A percentile compares a stretch with the other conserved stretches of the same genome.
Evolutionary conservation across 1,140 invertebrate genomes (phyloP).

Genomic region (Maconellicoccus hirsutus): DNA sequence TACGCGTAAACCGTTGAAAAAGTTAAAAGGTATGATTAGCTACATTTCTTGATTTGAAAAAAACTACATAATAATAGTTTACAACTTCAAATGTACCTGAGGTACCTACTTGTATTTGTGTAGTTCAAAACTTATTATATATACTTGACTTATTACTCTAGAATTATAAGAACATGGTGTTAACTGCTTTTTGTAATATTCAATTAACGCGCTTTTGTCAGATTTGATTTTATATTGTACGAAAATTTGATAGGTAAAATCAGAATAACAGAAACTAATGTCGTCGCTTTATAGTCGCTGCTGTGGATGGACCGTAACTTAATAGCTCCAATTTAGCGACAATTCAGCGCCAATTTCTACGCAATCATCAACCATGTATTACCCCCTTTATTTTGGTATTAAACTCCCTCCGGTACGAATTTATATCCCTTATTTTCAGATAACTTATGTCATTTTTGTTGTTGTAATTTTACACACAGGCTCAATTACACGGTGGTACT

Average conservation of each 20-base stretch:
- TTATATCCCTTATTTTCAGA: slow-evolving; percentile 2
- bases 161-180: too few relatives aligned
- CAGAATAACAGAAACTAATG: background rate
- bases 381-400: slow-evolving; percentile 11
- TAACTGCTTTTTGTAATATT: background rate
- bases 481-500: background rate
- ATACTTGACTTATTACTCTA: too few relatives aligned
- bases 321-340: slow-evolving; percentile 20
- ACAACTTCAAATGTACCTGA: too few relatives aligned
- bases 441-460: background rate
- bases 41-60: too few relatives aligned
- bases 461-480: background rate
- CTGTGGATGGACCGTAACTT: slow-evolving; percentile 14
- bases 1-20: too few relatives aligned
- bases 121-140: too few relatives aligned
- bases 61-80: too few relatives aligned
- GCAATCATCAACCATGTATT: slow-evolving; percentile 20
- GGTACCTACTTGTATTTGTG: too few relatives aligned
- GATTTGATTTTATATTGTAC: background rate
- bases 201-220: background rate
- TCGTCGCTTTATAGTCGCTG: background rate
- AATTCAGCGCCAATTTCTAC: slow-evolving; percentile 18
- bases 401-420: slow-evolving; percentile 11
- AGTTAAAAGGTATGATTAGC: too few relatives aligned
- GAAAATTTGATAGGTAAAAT: background rate